A percentile compares a stretch with the other conserved stretches of the same genome.
These are phyloP conservation scores for Ridgeia piscesae DNA, from an alignment of 1,140 invertebrate genomes.

Conservation along the genomic window DNA sequence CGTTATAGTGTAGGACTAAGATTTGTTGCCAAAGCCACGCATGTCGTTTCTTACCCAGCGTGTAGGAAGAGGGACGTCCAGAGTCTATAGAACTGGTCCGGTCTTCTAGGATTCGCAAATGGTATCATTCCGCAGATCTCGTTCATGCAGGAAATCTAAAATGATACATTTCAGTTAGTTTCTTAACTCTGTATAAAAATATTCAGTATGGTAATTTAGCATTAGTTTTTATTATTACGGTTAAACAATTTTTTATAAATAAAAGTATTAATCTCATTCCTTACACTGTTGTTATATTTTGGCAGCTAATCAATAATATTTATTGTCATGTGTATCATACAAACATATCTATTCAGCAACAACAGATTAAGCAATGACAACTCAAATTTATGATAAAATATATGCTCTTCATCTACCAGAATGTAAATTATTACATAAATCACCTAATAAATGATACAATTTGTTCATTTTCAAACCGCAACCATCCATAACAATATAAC, in stretches of 20 bases:
- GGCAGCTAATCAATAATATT: too few species aligned
- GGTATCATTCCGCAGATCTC: conserved; percentile 99
- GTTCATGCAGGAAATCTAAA: conserved; percentile 90
- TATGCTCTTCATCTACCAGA: not conserved
- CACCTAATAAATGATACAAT: too few species aligned
- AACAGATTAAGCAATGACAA: not conserved
- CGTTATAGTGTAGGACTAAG: not conserved
- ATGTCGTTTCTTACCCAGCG: conserved; percentile 72
- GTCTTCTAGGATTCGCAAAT: conserved; percentile 66
- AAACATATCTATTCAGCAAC: too few species aligned
- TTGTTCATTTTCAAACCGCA: too few species aligned
- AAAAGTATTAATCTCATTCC: too few species aligned
- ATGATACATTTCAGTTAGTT: not conserved
- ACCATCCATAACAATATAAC: too few species aligned
- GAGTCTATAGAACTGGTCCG: conserved; percentile 96
- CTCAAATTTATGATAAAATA: not conserved
- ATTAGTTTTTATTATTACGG: too few species aligned
- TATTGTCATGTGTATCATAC: too few species aligned
- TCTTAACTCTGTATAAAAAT: not conserved
- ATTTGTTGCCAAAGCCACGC: not conserved
- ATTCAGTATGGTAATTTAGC: too few species aligned
- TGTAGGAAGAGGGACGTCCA: conserved; percentile 98
- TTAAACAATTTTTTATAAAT: too few species aligned
- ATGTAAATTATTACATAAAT: too few species aligned
- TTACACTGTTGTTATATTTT: too few species aligned